Percentiles rank a stretch among this genome's conserved stretches.
These are phyloP conservation scores for Dermatemys mawii DNA, from an alignment of 2,113 vertebrate genomes.

Conservation along the genomic window DNA sequence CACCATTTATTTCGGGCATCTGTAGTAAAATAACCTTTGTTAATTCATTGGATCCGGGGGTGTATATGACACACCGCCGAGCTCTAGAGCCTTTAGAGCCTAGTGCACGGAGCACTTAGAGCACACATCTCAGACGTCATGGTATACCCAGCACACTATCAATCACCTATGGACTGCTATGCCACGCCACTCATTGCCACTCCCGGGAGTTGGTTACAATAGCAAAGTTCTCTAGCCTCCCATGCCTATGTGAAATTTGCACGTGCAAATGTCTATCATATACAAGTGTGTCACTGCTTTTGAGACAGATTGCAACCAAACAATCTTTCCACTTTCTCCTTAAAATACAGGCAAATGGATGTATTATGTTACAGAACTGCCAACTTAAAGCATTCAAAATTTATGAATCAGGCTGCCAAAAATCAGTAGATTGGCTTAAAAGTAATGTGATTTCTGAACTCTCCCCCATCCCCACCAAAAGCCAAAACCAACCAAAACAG, in stretches of 20 bases:
- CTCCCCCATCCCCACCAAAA: no score
- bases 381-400: no score
- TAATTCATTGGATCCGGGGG: not conserved
- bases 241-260: not conserved
- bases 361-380: no score
- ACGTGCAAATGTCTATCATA: no score
- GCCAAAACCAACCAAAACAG: no score
- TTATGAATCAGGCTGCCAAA: no score
- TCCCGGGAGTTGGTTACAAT: not conserved
- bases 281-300: no score
- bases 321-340: no score
- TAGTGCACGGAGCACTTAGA: not conserved
- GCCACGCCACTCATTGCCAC: accelerated
- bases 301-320: no score
- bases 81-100: not conserved
- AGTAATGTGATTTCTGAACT: no score
- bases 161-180: not conserved
- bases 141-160: accelerated
- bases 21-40: not conserved
- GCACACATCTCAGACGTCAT: not conserved
- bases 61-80: not conserved
- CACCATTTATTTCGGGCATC: not conserved
- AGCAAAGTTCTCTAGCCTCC: not conserved
- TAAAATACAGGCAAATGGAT: not conserved
- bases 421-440: no score